These are phyloP conservation scores for Mustelus asterias DNA, from an alignment of 2,113 vertebrate genomes.

Conservation along the genomic window DNA sequence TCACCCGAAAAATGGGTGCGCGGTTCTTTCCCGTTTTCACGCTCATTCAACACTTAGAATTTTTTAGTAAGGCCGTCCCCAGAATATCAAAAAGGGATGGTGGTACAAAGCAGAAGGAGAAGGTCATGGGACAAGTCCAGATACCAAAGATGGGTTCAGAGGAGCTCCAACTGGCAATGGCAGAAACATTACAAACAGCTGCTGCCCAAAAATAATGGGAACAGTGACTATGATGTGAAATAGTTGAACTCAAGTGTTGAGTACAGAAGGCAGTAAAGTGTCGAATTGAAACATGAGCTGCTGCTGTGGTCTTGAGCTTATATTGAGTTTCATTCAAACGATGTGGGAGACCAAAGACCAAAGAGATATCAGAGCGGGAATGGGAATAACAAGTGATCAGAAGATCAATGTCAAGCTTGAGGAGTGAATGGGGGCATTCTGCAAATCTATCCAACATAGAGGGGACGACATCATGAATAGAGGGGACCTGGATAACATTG, in stretches of 20 bases:
- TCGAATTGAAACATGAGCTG: neutral
- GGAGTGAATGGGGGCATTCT: neutral
- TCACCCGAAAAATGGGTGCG: too few relatives aligned
- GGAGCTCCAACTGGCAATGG: too few relatives aligned
- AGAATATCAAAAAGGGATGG: too few relatives aligned
- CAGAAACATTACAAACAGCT: neutral
- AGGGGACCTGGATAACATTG: too few relatives aligned
- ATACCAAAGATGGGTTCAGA: too few relatives aligned
- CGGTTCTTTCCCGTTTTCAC: too few relatives aligned
- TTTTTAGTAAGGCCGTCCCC: too few relatives aligned
- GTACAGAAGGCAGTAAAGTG: neutral
- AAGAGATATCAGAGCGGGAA: neutral
- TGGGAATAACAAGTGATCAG: neutral
- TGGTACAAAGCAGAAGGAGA: too few relatives aligned
- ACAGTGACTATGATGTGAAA: neutral
- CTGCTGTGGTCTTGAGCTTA: neutral
- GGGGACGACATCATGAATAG: neutral
- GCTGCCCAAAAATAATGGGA: neutral
- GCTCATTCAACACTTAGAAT: too few relatives aligned
- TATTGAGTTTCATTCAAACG: neutral
- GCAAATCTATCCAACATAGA: neutral
- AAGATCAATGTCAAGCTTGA: neutral
- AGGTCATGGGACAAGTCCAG: too few relatives aligned
- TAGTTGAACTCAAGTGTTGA: neutral
- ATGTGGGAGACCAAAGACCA: neutral